Conservation (phyloP, 2,797 vertebrate genomes). For the Pachyuromys duprasi region DNA sequence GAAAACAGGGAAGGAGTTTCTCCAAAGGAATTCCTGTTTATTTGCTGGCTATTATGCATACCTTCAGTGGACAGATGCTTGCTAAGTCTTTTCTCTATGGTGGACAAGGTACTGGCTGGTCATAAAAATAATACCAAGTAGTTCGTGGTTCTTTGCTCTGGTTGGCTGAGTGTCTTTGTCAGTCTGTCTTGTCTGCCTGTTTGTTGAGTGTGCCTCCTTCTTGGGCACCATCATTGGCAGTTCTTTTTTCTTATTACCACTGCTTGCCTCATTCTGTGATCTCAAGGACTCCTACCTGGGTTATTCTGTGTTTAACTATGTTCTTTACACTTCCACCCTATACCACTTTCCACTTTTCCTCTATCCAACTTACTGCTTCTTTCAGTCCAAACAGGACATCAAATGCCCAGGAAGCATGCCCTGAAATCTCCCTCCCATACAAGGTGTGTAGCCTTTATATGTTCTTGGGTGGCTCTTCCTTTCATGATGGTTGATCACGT, state of each 20-base stretch:
- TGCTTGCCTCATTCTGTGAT: neutral
- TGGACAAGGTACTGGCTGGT: neutral
- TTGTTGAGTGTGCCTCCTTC: fast-evolving
- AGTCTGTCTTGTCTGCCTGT: neutral
- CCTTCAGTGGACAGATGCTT: neutral
- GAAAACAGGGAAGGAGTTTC: neutral
- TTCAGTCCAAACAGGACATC: neutral
- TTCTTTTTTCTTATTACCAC: neutral
- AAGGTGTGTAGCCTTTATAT: neutral
- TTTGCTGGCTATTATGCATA: neutral
- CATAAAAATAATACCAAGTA: neutral
- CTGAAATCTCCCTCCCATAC: neutral
- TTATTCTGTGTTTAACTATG: neutral
- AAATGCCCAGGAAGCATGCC: neutral
- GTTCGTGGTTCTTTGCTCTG: neutral
- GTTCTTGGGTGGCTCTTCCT: neutral
- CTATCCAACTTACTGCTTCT: neutral
- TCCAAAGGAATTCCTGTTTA: neutral
- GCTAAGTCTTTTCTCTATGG: neutral
- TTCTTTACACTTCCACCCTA: neutral
- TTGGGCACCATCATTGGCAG: neutral
- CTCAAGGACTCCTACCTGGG: neutral
- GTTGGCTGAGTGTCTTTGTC: neutral
- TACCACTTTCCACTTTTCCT: neutral
- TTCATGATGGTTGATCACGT: neutral